Conservation (phyloP, 2,113 vertebrate species). For the Hyaena hyaena region DNA sequence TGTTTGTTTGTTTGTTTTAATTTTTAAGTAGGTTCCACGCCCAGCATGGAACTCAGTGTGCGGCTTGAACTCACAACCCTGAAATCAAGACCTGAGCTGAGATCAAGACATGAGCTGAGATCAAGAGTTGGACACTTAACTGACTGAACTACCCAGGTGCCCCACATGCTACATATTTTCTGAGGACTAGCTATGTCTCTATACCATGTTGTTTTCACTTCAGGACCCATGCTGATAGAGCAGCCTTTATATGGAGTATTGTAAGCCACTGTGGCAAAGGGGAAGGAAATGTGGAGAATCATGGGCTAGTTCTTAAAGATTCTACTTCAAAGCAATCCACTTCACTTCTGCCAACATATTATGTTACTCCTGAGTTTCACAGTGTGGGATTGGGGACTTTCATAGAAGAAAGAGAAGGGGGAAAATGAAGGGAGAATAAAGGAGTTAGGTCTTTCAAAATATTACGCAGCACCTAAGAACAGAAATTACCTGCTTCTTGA, state of each 20-base stretch:
- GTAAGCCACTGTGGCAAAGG: neutral
- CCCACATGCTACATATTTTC: neutral
- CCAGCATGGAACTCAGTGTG: too few relatives aligned
- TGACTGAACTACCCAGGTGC: too few relatives aligned
- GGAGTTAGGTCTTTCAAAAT: neutral
- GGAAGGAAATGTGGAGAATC: neutral
- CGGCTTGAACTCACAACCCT: too few relatives aligned
- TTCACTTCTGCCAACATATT: neutral
- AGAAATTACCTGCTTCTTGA: neutral
- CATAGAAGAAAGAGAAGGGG: neutral
- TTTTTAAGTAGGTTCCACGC: too few relatives aligned
- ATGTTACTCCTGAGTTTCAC: neutral
- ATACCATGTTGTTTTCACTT: neutral
- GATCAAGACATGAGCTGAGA: too few relatives aligned
- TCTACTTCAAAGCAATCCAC: neutral
- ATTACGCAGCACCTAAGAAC: neutral
- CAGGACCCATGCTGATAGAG: neutral
- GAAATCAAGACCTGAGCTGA: too few relatives aligned
- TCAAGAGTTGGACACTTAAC: too few relatives aligned
- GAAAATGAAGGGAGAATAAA: neutral
- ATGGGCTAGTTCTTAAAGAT: neutral
- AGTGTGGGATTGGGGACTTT: neutral
- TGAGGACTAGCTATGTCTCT: neutral
- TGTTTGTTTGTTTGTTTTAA: neutral
- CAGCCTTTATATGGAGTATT: neutral